Conservation (phyloP, 1,140 invertebrate genomes). For the Conus ventricosus region DNA sequence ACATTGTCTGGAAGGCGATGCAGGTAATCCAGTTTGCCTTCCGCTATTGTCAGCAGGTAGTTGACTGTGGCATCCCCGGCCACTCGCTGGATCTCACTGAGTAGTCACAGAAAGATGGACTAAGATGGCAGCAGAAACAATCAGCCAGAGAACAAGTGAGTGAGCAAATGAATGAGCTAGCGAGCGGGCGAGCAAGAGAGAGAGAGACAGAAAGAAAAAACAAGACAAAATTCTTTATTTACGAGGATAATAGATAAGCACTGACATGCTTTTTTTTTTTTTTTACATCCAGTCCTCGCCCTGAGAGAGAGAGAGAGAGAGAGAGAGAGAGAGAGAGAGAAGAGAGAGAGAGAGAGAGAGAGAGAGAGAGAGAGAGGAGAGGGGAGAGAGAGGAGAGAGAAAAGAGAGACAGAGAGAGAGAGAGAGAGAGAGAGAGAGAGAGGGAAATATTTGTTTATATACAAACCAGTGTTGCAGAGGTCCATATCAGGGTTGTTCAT, state of each 20-base stretch:
- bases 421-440: too few relatives aligned
- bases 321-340: background rate
- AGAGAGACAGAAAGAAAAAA: background rate
- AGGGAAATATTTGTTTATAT: too few relatives aligned
- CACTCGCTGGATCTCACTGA: slow-evolving; percentile 28
- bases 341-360: background rate
- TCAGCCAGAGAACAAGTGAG: background rate
- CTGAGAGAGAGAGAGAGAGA: background rate
- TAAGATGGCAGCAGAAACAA: background rate
- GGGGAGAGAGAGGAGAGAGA: too few relatives aligned
- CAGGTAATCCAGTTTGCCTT: slow-evolving; percentile 40
- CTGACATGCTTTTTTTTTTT: too few relatives aligned
- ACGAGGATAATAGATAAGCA: too few relatives aligned
- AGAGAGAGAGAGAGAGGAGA: background rate
- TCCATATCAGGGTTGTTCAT: too few relatives aligned
- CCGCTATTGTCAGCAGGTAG: slow-evolving; percentile 30
- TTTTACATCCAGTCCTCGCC: too few relatives aligned
- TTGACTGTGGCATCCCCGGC: slow-evolving; percentile 20
- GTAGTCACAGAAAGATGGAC: background rate
- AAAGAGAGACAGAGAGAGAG: too few relatives aligned
- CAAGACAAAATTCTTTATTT: background rate
- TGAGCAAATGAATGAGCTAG: background rate
- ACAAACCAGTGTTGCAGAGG: too few relatives aligned
- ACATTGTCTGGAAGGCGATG: slow-evolving; percentile 39
- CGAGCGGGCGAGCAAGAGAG: background rate